Evolutionary conservation across 2,888 invertebrate genomes (phyloP), one percentile per base, ranked within the genome.

Genomic region (Unio delphinus): DNA sequence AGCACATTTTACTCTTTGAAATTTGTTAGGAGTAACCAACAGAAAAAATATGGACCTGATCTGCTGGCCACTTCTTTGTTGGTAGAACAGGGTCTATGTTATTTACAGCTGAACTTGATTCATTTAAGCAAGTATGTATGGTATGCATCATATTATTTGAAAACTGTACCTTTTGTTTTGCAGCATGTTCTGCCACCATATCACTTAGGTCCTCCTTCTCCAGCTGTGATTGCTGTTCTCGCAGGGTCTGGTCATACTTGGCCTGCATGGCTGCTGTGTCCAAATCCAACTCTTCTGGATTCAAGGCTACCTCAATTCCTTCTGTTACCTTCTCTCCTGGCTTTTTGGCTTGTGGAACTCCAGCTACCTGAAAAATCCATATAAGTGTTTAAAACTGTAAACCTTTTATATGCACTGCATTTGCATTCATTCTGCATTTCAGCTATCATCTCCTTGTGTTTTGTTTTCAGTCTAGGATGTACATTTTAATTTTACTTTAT

Each of bases 171-270:
- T 97, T 98, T 73, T 98, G 98, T 80, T 97, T 93, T 23, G 98
- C 97, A 60, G 97, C 96, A 89, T 99, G 99, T 90, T 99, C 99
- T 6, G 98, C 98, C 86, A 99, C 93, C 98, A 99, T 98, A 90
- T 99, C 99, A 34, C 97, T 97, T 61, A 99, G 92, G 92, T 99
- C 99, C 91, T 99, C 99, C 80, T 95, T 94, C 85, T 95, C 94
- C 68, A 95, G 92, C 86, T 95, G 94, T 66, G 95, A 95, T 85
- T 97, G 95, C 86, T 96, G 95, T 89, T 98, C 98, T 20, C 97
- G 92, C 92, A 99, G 93, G 78, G 98, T 97, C 83, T 98, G 96
- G 89, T 99, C 99, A 90, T 99, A 99, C 68, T 98, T 91, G 69
- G 89, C 89, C 81, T 90, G 89, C 94, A 99, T 97, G 7, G 97